phyloP scores from a whole-genome alignment of 2,888 invertebrate species.

The Drosophila parthenogenetica region DNA sequence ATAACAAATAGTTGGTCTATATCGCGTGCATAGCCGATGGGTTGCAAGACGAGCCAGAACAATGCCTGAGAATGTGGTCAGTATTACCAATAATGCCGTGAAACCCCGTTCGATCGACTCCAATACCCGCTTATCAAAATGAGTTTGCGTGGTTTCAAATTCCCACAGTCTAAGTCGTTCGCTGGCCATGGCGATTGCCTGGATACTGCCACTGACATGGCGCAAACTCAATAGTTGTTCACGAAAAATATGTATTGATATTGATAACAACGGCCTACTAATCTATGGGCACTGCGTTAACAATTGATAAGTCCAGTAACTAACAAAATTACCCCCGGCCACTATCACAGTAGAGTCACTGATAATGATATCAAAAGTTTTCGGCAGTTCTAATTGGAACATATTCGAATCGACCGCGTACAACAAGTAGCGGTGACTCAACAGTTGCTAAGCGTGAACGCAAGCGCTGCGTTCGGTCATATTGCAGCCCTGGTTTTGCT shows the following conservation, averaged over 20 bases:
- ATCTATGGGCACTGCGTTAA: constrained; percentile 20
- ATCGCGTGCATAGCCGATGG: constrained; percentile 26
- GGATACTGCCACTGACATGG: constrained; percentile 39
- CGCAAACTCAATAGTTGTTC: constrained; percentile 6
- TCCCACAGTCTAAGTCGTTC: background rate
- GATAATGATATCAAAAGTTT: background rate
- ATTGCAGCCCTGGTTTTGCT: constrained; percentile 34
- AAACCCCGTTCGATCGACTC: constrained; percentile 63
- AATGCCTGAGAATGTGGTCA: constrained; percentile 67
- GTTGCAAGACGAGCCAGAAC: constrained; percentile 63
- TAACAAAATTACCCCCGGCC: background rate
- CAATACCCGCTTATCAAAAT: constrained; percentile 54
- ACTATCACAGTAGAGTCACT: background rate
- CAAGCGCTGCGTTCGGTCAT: background rate
- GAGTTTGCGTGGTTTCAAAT: background rate
- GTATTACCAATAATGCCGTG: constrained; percentile 68
- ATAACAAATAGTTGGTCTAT: constrained; percentile 70
- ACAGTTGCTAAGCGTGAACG: constrained; percentile 40
- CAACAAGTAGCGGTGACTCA: background rate
- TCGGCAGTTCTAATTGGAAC: background rate
- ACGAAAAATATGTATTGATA: constrained; percentile 18
- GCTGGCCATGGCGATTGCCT: constrained; percentile 44
- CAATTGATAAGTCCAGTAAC: constrained; percentile 19
- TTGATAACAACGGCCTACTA: constrained; percentile 48
- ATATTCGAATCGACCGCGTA: background rate